Base-by-base conservation (phyloP, 2,113 vertebrate genomes). In the Sciurus niger region DNA sequence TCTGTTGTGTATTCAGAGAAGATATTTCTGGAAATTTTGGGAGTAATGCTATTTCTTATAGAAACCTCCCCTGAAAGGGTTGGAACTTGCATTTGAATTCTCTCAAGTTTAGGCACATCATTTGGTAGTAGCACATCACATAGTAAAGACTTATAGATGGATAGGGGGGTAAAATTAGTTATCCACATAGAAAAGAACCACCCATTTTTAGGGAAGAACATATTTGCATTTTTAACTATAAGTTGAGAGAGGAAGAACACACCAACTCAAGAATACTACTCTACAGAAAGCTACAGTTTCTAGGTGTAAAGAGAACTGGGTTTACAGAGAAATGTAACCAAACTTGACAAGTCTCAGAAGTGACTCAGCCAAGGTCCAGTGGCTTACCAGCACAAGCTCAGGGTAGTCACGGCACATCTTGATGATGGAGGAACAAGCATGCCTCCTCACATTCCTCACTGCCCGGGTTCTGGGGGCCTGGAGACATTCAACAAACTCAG, bases 391-490 rank as follows among this genome's bases (percentile, higher is more conserved):
- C 63, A 99, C 99, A 55, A 99, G 98, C 8, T 99, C 98, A 34
- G 99, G 99, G 96, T 99, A 99, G 98, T 99, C 99, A 12, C 99
- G 98, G 95, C 99, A 99, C 97, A 99, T 99, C 98, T 99, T 99
- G 95, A 99, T 99, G 97, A 99, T 99, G 48, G 99, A 99, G 18
- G 99, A 99, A 96, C 99, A 99, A 0, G 99, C 99, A 3, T 99
- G 99, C 83, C 99, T 99, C 98, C 99, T 98, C 87, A 99, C 99
- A 32, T 99, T 99, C 97, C 99, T 99, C 72, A 99, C 99, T 55
- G 99, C 99, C 95, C 99, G 98, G 22, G 99, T 99, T 97, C 99
- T 99, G 86, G 99, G 99, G 60, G 98, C 99, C 99, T 99, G 97
- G 77, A 97, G 94, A 96, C 94, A 94, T 74, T 96, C 82, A 97